Evolutionary conservation across 35 echinoderm and acorn worm genomes (phyloP), one percentile per base, ranked within the genome.

Genomic region (Strongylocentrotus purpuratus): DNA sequence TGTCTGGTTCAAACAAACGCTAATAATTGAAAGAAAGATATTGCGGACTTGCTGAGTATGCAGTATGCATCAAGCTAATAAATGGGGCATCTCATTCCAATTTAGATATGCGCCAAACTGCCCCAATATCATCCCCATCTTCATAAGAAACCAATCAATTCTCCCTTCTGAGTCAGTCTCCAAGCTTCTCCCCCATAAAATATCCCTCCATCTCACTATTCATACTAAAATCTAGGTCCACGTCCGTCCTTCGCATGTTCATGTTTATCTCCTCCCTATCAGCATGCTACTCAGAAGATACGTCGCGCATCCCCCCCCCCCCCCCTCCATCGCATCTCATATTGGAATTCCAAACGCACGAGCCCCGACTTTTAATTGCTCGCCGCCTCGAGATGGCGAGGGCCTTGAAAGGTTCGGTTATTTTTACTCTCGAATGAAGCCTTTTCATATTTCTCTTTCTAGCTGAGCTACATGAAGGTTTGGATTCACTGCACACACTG

Each of bases 271-370:
- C 22, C 65, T 28, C 65, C 65, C 20, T 78, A 78, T 78, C 65
- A 78, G 65, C 20, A n/a, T 78, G 5, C 22, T n/a, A 28, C 65
- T 78, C 65, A 18, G 65, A 78, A 28, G 25, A 78, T 78, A 78
- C 22, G 28, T 7, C 28, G 22, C 65, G 28, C 65, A 22, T n/a
- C 65, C 65, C 65, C 65, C 22, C 65, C 65, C 61, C 15, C 61
- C 61, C 17, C 4, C 60, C 4, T 17, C 60, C 60, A 9, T 14
- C 12, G 17, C 20, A 22, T 18, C 17, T 70, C 61, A 20, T 78
- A 78, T 78, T 78, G 65, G 65, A 78, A 78, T 78, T 78, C 65
- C 65, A 78, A 78, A 78, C 65, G 65, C 65, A 78, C 65, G 65
- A 78, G 65, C 65, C 65, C 65, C 65, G 65, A n/a, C 7, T 78